Evolutionary conservation across 2,888 invertebrate species (phyloP), one percentile per base, ranked within the genome.

Genomic region (Eilema depressum): DNA sequence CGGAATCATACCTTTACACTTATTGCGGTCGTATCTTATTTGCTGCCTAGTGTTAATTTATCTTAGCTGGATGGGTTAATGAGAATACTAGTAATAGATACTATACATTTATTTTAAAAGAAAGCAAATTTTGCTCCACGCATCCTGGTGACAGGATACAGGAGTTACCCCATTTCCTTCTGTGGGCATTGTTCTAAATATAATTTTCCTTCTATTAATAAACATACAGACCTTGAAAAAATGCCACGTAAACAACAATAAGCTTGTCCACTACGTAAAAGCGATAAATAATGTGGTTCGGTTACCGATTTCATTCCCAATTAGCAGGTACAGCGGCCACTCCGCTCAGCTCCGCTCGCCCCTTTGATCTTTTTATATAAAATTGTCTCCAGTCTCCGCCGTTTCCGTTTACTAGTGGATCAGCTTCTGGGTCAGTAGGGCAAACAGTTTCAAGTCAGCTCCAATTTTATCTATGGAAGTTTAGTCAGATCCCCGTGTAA

Each of bases 291-390:
- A 63, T 41, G 25, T 63, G 37, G 10, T 4, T 10, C 10, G 26
- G 11, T 56, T 62, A 25, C 62, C 30, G 23, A 63, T 37, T 37
- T 62, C 17, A 20, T 33, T 17, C 17, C 63, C 41, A 64, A 64
- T 69, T 69, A 61, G 60, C 33, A 20, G 33, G n/a, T 37, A 33
- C 23, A n/a, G 28, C 28, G 17, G 30, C 8, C 28, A 30, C 17
- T 62, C 23, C 20, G 60, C 60, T 62, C 23, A 11, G 60, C 60
- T 30, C 47, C 41, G 41, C 25, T 60, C 17, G 17, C 61, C 10
- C 37, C 68, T 71, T 71, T 71, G 68, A 68, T 71, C 33, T 68
- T 71, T 67, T 33, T 71, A 68, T 64, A 68, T 68, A 61, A 63
- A 68, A 64, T 64, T 61, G 53, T 66, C 37, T 68, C 26, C 30